These are phyloP conservation scores for Fistularia tabacaria DNA, from an alignment of 2,797 vertebrate species.

Conservation along the genomic window DNA sequence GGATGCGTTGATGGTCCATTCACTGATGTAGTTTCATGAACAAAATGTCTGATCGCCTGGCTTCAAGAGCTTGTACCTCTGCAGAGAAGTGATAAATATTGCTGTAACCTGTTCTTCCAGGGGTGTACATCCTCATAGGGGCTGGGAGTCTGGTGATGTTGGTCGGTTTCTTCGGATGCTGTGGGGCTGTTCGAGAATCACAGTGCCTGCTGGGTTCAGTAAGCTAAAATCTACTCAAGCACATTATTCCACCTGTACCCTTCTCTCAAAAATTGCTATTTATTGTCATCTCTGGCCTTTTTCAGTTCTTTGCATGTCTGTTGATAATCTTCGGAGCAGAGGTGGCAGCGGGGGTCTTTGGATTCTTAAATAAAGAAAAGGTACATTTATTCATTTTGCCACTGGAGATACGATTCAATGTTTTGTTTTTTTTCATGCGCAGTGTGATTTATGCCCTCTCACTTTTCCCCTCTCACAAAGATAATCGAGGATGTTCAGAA, in stretches of 20 bases:
- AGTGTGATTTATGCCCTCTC: background rate
- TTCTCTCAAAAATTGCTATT: background rate
- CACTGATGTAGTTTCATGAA: too few species aligned
- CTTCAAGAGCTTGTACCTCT: background rate
- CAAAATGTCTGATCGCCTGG: too few species aligned
- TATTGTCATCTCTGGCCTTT: background rate
- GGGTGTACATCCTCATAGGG: constrained; percentile 89
- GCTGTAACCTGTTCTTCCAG: constrained; percentile 55
- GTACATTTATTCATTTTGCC: constrained; percentile 56
- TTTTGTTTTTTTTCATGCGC: background rate
- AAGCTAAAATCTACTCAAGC: constrained; percentile 58
- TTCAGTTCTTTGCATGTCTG: constrained; percentile 92
- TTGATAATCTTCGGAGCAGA: constrained; percentile 96
- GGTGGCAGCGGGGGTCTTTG: constrained; percentile 92
- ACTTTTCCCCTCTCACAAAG: constrained; percentile 57
- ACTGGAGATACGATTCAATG: background rate
- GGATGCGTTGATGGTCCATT: too few species aligned
- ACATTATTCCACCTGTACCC: background rate
- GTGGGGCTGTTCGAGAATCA: constrained; percentile 92
- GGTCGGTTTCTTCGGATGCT: constrained; percentile 95
- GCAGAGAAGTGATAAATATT: background rate
- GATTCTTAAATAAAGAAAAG: constrained; percentile 90
- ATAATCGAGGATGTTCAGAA: constrained; percentile 85
- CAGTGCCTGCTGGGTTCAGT: constrained; percentile 93
- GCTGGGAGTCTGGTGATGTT: constrained; percentile 90